These are phyloP conservation scores for Candidula unifasciata DNA, from an alignment of 2,888 invertebrate species.

Conservation along the genomic window DNA sequence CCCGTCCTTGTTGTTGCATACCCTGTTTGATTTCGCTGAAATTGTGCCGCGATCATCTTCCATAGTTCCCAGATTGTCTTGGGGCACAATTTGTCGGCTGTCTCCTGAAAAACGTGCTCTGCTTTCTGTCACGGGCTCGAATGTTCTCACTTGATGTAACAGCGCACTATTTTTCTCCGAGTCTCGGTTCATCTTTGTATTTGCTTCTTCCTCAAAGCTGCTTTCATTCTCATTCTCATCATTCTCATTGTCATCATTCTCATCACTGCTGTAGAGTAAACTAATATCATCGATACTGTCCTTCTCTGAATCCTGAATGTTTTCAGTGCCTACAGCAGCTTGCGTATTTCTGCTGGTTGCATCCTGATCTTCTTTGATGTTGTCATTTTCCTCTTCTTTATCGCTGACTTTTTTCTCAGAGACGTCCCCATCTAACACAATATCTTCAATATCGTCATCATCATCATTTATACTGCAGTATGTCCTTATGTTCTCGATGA, in stretches of 20 bases:
- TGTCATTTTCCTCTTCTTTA: not conserved
- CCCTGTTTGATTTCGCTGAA: too few species aligned
- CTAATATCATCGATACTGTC: slow-evolving; percentile 25
- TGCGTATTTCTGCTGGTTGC: not conserved
- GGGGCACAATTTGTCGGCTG: too few species aligned
- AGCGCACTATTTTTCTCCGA: not conserved
- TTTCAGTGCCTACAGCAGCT: not conserved
- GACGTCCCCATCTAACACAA: not conserved
- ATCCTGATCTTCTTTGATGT: not conserved
- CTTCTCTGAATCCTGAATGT: not conserved
- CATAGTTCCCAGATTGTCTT: too few species aligned
- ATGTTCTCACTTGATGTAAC: too few species aligned
- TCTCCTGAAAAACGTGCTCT: too few species aligned
- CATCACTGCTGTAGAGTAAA: not conserved
- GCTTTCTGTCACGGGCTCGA: too few species aligned
- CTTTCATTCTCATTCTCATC: not conserved
- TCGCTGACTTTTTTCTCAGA: not conserved
- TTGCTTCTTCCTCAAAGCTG: not conserved
- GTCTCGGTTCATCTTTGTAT: not conserved
- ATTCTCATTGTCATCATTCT: not conserved
- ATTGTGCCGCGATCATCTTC: too few species aligned
- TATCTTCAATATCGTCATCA: not conserved
- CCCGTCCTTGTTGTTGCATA: too few species aligned
- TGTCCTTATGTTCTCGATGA: not conserved
- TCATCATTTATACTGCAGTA: not conserved